phyloP scores from a whole-genome alignment of 2,888 invertebrate genomes.

The Trissonchulus sp. region DNA sequence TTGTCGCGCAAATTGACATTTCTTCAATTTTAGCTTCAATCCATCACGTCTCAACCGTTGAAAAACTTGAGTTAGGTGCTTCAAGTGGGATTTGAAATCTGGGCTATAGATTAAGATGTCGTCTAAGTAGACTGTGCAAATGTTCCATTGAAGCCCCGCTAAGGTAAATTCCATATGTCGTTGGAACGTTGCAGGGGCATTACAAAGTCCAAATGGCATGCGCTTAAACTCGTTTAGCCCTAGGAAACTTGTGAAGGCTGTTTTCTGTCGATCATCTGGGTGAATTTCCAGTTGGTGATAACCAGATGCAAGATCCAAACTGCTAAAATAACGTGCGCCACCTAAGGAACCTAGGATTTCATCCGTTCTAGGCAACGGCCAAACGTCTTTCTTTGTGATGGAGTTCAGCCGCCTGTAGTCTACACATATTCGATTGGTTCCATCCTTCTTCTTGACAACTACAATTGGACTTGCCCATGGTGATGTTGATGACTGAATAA shows the following conservation, averaged over 20 bases:
- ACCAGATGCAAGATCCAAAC: too few species aligned
- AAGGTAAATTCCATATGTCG: too few species aligned
- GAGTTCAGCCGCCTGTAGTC: constrained; percentile 38
- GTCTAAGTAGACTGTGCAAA: too few species aligned
- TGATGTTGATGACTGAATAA: constrained; percentile 40
- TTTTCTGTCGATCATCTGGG: background rate
- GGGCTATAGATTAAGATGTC: too few species aligned
- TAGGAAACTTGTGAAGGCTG: too few species aligned
- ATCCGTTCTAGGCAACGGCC: constrained; percentile 32
- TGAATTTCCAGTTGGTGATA: background rate
- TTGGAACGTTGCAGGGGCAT: too few species aligned
- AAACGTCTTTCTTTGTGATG: constrained; percentile 32
- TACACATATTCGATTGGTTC: constrained; percentile 37
- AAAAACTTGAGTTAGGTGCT: background rate
- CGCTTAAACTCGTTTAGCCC: too few species aligned
- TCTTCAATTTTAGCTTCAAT: background rate
- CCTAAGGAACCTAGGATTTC: too few species aligned
- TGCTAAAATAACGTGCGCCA: too few species aligned
- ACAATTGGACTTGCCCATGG: constrained; percentile 50
- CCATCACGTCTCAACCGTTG: background rate
- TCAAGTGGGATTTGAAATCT: too few species aligned
- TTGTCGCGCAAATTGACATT: background rate
- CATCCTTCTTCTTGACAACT: constrained; percentile 47
- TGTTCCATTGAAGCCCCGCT: too few species aligned
- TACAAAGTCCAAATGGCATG: too few species aligned